phyloP scores from a whole-genome alignment of 1,140 invertebrate genomes.

The Drosophila novamexicana region DNA sequence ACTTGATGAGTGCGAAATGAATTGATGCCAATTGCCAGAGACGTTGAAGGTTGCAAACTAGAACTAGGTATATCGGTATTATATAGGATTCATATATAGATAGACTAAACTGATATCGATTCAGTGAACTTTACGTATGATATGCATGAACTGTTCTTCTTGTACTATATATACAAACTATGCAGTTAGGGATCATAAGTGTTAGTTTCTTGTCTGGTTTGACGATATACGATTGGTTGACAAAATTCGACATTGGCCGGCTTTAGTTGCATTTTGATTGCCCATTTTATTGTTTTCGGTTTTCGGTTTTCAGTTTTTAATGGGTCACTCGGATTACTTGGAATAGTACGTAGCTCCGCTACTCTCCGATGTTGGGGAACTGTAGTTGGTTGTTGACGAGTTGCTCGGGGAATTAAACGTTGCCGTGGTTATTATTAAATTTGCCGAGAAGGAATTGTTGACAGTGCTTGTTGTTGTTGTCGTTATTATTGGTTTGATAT shows the following conservation, averaged over 20 bases:
- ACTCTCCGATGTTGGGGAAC: conserved; percentile 68
- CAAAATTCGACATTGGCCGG: conserved; percentile 75
- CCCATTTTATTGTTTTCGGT: too few relatives aligned
- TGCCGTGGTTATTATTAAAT: conserved; percentile 11
- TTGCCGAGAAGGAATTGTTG: conserved; percentile 42
- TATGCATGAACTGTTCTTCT: conserved; percentile 50
- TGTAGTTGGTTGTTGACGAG: conserved; percentile 49
- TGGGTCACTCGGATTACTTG: conserved; percentile 64
- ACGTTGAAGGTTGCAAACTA: conserved; percentile 10
- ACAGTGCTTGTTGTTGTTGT: conserved; percentile 48
- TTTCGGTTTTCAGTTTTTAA: conserved; percentile 18
- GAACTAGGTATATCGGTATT: not conserved
- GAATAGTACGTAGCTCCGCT: conserved; percentile 61
- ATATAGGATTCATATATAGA: conserved; percentile 13
- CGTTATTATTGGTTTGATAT: conserved; percentile 56
- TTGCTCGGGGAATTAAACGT: conserved; percentile 40
- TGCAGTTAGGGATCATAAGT: conserved; percentile 31
- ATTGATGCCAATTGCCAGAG: conserved; percentile 21
- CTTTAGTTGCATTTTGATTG: conserved; percentile 45
- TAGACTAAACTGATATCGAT: conserved; percentile 23
- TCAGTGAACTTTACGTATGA: conserved; percentile 34
- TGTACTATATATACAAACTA: conserved; percentile 34
- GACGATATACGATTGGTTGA: conserved; percentile 35
- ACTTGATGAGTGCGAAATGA: conserved; percentile 35
- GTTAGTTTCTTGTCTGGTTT: conserved; percentile 29